These are phyloP conservation scores for Ellobius talpinus DNA, from an alignment of 2,113 vertebrate genomes.

Conservation along the genomic window DNA sequence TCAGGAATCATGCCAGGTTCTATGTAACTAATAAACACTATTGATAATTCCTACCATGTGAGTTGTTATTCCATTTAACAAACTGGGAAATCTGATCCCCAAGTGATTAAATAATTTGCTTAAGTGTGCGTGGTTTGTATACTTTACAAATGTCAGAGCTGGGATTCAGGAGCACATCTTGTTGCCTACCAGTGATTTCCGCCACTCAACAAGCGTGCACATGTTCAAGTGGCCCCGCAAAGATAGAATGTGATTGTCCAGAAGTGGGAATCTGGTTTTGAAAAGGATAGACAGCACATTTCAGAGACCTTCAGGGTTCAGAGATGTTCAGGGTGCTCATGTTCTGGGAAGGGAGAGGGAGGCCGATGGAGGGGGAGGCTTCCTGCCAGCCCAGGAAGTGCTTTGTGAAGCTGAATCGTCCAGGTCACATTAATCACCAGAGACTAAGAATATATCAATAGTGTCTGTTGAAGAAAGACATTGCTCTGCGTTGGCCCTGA, in stretches of 20 bases:
- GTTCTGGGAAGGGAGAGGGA: rapidly evolving
- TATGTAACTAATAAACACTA: not conserved
- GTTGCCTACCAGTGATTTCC: not conserved
- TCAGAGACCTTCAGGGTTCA: too few relatives aligned
- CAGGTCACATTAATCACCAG: not conserved
- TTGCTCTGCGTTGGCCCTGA: not conserved
- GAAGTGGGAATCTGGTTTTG: not conserved
- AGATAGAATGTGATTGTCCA: not conserved
- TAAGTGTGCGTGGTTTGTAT: not conserved
- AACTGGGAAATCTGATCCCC: not conserved
- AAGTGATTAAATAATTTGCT: not conserved
- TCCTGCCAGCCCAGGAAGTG: not conserved
- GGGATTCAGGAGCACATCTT: not conserved
- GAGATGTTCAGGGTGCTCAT: not conserved
- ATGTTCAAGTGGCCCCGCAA: not conserved
- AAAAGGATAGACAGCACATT: not conserved
- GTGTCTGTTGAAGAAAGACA: not conserved
- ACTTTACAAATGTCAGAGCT: not conserved
- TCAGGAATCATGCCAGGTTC: not conserved
- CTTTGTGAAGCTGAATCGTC: not conserved
- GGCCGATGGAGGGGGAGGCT: not conserved
- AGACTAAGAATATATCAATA: not conserved
- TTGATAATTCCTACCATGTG: not conserved
- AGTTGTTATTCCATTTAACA: not conserved
- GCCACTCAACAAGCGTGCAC: not conserved